Evolutionary conservation across 2,888 invertebrate species (phyloP).

Genomic region (Drosophila putrida): DNA sequence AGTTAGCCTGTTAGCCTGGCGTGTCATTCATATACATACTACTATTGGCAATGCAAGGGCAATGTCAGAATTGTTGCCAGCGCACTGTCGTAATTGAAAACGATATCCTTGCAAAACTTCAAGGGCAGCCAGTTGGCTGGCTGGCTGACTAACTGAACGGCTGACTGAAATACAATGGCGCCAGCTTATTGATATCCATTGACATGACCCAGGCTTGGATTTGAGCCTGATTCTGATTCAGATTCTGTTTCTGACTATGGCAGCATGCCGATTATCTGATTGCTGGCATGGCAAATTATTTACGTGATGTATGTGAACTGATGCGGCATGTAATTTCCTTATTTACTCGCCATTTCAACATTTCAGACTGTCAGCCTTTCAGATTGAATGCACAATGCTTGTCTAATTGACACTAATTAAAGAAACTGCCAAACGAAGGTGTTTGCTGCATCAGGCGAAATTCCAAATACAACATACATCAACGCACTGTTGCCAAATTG

Average conservation of each 20-base stretch:
- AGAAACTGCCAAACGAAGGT: constrained; percentile 38
- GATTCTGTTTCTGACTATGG: constrained; percentile 1
- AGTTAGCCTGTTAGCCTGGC: constrained; percentile 7
- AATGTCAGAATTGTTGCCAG: constrained; percentile 63
- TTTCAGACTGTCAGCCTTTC: neutral
- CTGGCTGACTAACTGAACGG: constrained; percentile 8
- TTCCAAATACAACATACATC: neutral
- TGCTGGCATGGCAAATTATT: constrained; percentile 51
- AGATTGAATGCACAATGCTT: constrained; percentile 45
- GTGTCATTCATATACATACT: constrained; percentile 54
- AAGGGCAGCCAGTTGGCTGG: constrained; percentile 59
- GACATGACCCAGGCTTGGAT: constrained; percentile 46
- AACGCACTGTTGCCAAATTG: constrained; percentile 39
- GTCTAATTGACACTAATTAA: constrained; percentile 73
- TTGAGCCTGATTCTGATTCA: constrained; percentile 10
- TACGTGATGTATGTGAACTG: constrained; percentile 20
- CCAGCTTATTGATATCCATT: constrained; percentile 70
- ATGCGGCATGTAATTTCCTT: constrained; percentile 55
- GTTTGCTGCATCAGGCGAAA: constrained; percentile 51
- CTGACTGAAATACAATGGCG: constrained; percentile 53
- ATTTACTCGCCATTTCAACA: constrained; percentile 31
- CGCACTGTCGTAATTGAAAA: constrained; percentile 72
- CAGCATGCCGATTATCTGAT: constrained; percentile 42
- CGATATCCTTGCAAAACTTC: constrained; percentile 71
- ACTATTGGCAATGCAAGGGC: constrained; percentile 63